phyloP scores from a whole-genome alignment of 2,888 invertebrate species.

The Eretmocerus hayati region DNA sequence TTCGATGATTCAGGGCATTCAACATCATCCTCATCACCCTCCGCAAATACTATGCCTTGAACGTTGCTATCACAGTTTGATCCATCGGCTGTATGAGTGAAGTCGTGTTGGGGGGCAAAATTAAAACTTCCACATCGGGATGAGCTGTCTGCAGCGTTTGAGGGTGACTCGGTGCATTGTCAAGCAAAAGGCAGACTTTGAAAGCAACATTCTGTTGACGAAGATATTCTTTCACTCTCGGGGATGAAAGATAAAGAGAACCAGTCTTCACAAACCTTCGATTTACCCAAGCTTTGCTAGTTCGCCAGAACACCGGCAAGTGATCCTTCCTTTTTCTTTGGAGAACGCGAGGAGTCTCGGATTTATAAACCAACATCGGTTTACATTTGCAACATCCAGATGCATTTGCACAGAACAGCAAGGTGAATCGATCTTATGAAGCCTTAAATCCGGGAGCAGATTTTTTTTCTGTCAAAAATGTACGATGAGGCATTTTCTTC shows the following conservation, averaged over 20 bases:
- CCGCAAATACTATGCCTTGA: too few species aligned
- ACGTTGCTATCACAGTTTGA: too few species aligned
- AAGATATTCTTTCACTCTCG: conserved; percentile 23
- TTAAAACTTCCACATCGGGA: conserved; percentile 25
- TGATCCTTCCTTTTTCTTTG: conserved; percentile 25
- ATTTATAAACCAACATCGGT: conserved; percentile 30
- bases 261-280: conserved; percentile 14
- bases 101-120: too few species aligned
- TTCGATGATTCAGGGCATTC: too few species aligned
- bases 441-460: conserved; percentile 29
- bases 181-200: conserved; percentile 24
- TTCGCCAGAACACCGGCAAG: conserved; percentile 30
- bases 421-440: conserved; percentile 31
- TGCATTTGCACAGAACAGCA: conserved; percentile 31
- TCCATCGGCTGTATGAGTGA: too few species aligned
- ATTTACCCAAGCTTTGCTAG: conserved; percentile 31
- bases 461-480: conserved; percentile 34
- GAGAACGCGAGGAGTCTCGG: conserved; percentile 29
- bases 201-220: conserved; percentile 21
- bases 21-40: too few species aligned
- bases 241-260: conserved; percentile 23
- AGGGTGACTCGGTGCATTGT: conserved; percentile 28
- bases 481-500: conserved; percentile 29
- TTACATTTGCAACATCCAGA: conserved; percentile 31
- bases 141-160: conserved; percentile 19